A percentile compares a stretch with the other conserved stretches of the same genome.
phyloP scores from a whole-genome alignment of 2,888 invertebrate genomes.

The Oligia latruncula region DNA sequence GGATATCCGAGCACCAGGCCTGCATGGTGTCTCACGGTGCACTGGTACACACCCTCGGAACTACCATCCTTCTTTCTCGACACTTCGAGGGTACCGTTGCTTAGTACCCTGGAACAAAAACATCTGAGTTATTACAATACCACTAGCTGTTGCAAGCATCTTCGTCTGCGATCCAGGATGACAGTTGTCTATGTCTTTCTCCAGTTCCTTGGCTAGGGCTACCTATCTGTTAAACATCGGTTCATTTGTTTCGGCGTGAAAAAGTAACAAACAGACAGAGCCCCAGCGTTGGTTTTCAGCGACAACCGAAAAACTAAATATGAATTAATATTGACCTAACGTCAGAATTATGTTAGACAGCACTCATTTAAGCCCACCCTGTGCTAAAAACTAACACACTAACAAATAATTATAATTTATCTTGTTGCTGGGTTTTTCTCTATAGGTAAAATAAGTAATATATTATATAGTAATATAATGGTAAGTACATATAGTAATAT shows the following conservation, averaged over 20 bases:
- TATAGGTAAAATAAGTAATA: neutral
- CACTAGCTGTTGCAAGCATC: neutral
- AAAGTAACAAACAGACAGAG: neutral
- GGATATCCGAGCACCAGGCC: constrained; percentile 83
- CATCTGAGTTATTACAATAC: neutral
- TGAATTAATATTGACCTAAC: neutral
- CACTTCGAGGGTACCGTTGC: constrained; percentile 80
- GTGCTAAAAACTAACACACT: neutral
- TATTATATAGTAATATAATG: no score
- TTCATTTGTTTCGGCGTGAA: neutral
- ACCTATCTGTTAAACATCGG: neutral
- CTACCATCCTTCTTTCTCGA: constrained; percentile 73
- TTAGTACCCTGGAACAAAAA: constrained; percentile 71
- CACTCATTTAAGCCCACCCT: neutral
- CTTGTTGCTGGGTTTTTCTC: neutral
- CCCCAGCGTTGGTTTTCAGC: no score
- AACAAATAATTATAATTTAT: neutral
- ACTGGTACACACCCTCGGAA: constrained; percentile 82
- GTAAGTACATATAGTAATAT: no score
- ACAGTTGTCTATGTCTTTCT: neutral
- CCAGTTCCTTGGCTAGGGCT: neutral
- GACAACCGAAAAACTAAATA: no score
- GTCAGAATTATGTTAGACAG: neutral
- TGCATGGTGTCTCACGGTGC: constrained; percentile 75
- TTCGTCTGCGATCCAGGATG: neutral